phyloP scores from a whole-genome alignment of 1,140 invertebrate genomes.

The Eumeta japonica region DNA sequence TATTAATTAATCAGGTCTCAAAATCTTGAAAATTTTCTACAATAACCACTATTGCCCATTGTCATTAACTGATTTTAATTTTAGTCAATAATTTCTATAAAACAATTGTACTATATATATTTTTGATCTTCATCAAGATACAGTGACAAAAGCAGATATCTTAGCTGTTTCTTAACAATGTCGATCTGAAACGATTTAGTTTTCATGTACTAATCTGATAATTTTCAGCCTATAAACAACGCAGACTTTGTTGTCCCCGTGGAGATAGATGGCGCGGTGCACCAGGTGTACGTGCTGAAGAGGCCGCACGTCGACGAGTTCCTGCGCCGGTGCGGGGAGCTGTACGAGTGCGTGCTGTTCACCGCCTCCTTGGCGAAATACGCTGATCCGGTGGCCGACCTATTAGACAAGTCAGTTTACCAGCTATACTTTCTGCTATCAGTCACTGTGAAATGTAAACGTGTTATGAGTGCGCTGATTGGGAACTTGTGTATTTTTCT shows the following conservation, averaged over 20 bases:
- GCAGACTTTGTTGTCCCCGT: slow-evolving; percentile 99
- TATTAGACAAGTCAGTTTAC: slow-evolving; percentile 75
- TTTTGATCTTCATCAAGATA: no score
- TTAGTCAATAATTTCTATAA: no score
- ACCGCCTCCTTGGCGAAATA: slow-evolving; percentile 99
- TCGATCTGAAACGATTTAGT: neutral
- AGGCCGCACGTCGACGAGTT: slow-evolving; percentile 99
- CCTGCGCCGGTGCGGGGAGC: slow-evolving; percentile 94
- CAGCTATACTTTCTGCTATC: neutral
- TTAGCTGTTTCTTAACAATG: slow-evolving; percentile 1
- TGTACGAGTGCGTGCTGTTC: slow-evolving; percentile 99
- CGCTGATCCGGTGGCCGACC: slow-evolving; percentile 98
- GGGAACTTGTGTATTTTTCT: no score
- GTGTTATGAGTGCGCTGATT: no score
- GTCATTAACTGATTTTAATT: no score
- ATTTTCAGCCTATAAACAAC: slow-evolving; percentile 93
- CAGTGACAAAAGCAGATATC: neutral
- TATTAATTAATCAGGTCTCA: no score
- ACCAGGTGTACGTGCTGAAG: slow-evolving; percentile 99
- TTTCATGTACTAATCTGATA: neutral
- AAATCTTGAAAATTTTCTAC: no score
- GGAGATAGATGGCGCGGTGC: slow-evolving; percentile 97
- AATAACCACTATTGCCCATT: no score
- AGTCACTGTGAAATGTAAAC: neutral
- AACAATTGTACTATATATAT: no score